Evolutionary conservation across 2,113 vertebrate genomes (phyloP).

Genomic region (Vulpes lagopus): DNA sequence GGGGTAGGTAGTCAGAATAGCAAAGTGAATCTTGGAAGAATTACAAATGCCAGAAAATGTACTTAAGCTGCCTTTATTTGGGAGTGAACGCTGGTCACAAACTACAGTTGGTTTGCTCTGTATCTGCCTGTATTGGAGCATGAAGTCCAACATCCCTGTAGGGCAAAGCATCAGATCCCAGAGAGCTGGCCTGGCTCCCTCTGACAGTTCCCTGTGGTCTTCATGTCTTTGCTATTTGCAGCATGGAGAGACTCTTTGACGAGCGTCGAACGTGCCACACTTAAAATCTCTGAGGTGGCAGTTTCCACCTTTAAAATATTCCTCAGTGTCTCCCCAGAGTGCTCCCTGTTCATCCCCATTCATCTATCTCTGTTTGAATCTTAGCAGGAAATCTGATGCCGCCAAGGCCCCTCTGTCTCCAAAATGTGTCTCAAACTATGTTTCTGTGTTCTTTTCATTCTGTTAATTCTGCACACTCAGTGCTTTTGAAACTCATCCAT

Average conservation of each 20-base stretch:
- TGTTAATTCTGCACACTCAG: neutral
- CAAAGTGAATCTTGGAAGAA: neutral
- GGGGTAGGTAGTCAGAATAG: neutral
- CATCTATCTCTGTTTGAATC: neutral
- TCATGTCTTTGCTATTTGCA: slow-evolving; percentile 66
- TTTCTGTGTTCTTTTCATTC: slow-evolving; percentile 47
- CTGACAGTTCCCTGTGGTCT: slow-evolving; percentile 8
- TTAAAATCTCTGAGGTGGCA: slow-evolving; percentile 66
- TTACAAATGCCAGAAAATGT: neutral
- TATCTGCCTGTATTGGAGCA: neutral
- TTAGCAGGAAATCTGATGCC: neutral
- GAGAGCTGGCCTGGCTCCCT: neutral
- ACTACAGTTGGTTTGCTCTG: neutral
- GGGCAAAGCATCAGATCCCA: neutral
- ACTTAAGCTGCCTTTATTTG: neutral
- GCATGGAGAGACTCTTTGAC: slow-evolving; percentile 48
- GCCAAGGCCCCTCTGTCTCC: neutral
- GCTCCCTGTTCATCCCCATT: too few relatives aligned
- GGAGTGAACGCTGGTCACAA: neutral
- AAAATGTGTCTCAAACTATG: neutral
- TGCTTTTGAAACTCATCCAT: slow-evolving; percentile 31
- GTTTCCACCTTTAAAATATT: slow-evolving; percentile 39
- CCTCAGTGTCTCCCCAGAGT: neutral
- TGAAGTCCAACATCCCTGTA: neutral
- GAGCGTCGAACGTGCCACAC: slow-evolving; percentile 17